Conservation (phyloP, 2,797 vertebrate genomes). For the Gadopsis bispinosus region DNA sequence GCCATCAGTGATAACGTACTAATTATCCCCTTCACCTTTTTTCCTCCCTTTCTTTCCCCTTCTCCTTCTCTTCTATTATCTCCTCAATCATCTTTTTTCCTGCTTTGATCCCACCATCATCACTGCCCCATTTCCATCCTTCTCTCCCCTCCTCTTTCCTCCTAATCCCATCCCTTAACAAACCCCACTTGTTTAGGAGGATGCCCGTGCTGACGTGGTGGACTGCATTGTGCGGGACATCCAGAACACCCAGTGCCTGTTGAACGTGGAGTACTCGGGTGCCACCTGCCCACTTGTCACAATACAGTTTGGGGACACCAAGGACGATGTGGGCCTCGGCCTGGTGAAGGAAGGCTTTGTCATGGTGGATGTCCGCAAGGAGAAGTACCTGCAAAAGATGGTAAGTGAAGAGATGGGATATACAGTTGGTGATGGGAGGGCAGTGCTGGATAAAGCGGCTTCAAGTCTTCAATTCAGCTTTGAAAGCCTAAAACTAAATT, state of each 20-base stretch:
- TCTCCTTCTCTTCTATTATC: conserved; percentile 9
- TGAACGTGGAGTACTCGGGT: conserved; percentile 93
- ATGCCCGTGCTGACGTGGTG: conserved; percentile 92
- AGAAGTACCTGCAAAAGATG: conserved; percentile 96
- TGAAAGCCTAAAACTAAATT: neutral
- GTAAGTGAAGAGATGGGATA: conserved; percentile 71
- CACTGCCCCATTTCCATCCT: neutral
- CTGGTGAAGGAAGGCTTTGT: conserved; percentile 95
- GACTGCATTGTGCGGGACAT: conserved; percentile 96
- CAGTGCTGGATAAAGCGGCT: neutral
- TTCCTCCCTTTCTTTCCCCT: neutral
- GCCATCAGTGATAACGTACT: conserved; percentile 24
- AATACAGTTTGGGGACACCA: conserved; percentile 93
- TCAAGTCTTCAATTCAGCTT: neutral
- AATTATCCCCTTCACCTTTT: conserved; percentile 43
- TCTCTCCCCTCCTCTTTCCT: neutral
- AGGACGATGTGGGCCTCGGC: conserved; percentile 94
- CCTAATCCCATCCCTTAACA: neutral
- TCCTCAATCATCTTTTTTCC: neutral
- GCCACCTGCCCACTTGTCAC: conserved; percentile 90
- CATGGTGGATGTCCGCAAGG: conserved; percentile 96
- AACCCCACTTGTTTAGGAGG: conserved; percentile 83
- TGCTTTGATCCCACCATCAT: neutral
- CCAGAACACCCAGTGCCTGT: conserved; percentile 96
- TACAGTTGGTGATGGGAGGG: neutral